Conservation (phyloP, 1,140 invertebrate genomes). For the Danaus plexippus region DNA sequence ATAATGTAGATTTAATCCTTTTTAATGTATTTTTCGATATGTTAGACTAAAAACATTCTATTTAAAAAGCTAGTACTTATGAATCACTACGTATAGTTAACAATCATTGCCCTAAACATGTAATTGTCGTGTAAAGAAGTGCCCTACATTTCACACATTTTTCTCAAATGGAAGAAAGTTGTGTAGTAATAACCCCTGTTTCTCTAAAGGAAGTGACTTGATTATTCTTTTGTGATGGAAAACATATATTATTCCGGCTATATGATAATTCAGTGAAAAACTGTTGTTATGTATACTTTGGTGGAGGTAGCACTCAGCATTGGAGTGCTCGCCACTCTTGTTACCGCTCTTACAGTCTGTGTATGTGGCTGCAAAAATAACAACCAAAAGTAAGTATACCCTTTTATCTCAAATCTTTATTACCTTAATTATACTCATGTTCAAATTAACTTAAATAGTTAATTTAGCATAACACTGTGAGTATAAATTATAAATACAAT, state of each 20-base stretch:
- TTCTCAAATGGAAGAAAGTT: conserved; percentile 64
- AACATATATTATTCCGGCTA: conserved; percentile 18
- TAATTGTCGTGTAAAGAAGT: conserved; percentile 23
- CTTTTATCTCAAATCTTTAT: background rate
- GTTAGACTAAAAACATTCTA: no score
- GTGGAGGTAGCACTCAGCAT: conserved; percentile 59
- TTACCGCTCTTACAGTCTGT: conserved; percentile 56
- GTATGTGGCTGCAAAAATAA: conserved; percentile 69
- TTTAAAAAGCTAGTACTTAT: no score
- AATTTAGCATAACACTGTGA: background rate
- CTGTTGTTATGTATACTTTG: conserved; percentile 60
- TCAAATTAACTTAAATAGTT: background rate
- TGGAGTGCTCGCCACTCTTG: conserved; percentile 53
- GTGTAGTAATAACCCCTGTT: conserved; percentile 36
- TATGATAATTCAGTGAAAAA: conserved; percentile 38
- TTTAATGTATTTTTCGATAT: no score
- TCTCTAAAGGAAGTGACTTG: conserved; percentile 52
- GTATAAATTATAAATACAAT: no score
- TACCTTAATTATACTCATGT: background rate
- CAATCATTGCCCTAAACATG: background rate
- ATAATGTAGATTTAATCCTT: no score
- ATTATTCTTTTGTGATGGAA: conserved; percentile 39
- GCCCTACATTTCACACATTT: conserved; percentile 57
- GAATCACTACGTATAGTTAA: no score
- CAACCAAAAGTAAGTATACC: conserved; percentile 66